Evolutionary conservation across 2,888 invertebrate genomes (phyloP), one percentile per base, ranked within the genome.

Genomic region (Unio delphinus): DNA sequence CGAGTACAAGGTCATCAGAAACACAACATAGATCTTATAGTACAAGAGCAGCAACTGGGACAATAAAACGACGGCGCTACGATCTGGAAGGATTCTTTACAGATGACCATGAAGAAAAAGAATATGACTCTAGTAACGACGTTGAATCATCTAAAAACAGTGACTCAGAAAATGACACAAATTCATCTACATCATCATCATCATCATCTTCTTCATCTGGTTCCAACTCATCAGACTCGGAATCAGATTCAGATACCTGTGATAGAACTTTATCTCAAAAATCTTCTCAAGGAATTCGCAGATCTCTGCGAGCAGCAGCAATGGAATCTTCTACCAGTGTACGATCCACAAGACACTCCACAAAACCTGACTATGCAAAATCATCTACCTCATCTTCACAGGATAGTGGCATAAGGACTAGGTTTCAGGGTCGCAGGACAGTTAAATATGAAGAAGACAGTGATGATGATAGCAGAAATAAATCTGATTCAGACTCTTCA

Each of bases 351-450:
- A 63, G 60, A 57, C 65, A 64, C 60, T 61, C 45, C n/a, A 61
- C 55, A 55, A 66, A 60, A 26, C 67, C 54, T 56, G 54, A 58
- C 26, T 57, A 45, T 20, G 54, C 18, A 30, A 58, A 23, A 26
- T 57, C 28, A 28, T 58, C 28, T 30, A 62, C 63, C 57, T 62
- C 61, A 60, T 61, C 69, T 54, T 18, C 59, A 7, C 45, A 61
- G 20, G 59, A 66, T 28, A 73, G 68, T 66, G 63, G 61, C 28
- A 74, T 76, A 64, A 80, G 68, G 64, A 89, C 90, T 0, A 76
- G 89, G 54, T 89, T 88, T 77, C 85, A 86, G 67, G 90, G 90
- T 55, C 84, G 86, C 70, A 81, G 88, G 65, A 89, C 88, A 4
- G 89, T 90, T 17, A 82, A 78, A 23, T 90, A 90, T 75, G 80